A percentile compares a stretch with the other conserved stretches of the same genome.
Conservation (phyloP, 2,797 vertebrate species). For the Brotula barbata region DNA sequence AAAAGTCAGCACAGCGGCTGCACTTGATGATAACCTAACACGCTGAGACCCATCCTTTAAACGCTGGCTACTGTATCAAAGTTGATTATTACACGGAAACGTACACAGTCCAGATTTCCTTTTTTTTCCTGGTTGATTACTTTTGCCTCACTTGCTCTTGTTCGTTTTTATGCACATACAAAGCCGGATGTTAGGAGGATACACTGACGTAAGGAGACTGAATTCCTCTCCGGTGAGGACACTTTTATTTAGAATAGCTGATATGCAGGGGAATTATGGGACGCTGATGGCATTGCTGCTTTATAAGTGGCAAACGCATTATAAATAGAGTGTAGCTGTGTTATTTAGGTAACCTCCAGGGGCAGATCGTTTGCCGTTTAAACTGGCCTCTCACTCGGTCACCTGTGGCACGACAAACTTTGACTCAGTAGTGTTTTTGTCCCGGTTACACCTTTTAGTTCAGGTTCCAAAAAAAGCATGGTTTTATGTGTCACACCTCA, state of each 20-base stretch:
- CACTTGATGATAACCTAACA: slow-evolving; percentile 18
- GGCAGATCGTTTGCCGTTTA: slow-evolving; percentile 46
- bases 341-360: slow-evolving; percentile 41
- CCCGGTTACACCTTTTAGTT: slow-evolving; percentile 8
- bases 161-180: slow-evolving; percentile 30
- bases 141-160: slow-evolving; percentile 15
- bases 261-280: slow-evolving; percentile 56
- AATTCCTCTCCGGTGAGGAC: slow-evolving; percentile 67
- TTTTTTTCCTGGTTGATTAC: neutral
- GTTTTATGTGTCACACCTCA: slow-evolving; percentile 2
- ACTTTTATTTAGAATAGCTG: slow-evolving; percentile 67
- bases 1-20: slow-evolving; percentile 26
- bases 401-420: slow-evolving; percentile 21
- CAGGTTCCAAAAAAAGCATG: neutral
- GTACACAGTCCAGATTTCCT: neutral
- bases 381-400: slow-evolving; percentile 35
- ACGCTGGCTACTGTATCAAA: slow-evolving; percentile 3
- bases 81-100: neutral
- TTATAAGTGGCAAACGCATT: slow-evolving; percentile 58
- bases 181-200: slow-evolving; percentile 53
- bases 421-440: slow-evolving; percentile 5
- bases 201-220: slow-evolving; percentile 49
- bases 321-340: slow-evolving; percentile 54
- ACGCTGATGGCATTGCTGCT: slow-evolving; percentile 52
- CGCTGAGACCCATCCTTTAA: neutral